Evolutionary conservation across 35 echinoderm and acorn worm genomes (phyloP).

Genomic region (Heliocidaris erythrogramma): DNA sequence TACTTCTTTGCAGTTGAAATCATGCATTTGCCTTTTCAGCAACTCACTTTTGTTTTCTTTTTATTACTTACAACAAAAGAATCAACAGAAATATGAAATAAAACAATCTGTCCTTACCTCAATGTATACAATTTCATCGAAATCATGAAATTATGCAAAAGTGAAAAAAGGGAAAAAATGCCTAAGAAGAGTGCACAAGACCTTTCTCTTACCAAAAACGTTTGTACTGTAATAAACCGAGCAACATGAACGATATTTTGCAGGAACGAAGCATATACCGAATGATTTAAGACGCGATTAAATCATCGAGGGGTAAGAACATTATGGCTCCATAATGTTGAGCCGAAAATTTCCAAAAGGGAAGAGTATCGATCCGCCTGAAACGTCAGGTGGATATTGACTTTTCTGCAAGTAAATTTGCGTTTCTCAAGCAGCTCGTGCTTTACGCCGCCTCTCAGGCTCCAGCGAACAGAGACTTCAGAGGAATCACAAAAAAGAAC

Average conservation of each 20-base stretch:
- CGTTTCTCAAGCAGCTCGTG: constrained; percentile 3
- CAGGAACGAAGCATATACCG: neutral
- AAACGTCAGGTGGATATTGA: constrained; percentile 40
- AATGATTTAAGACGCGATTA: neutral
- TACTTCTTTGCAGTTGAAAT: too few species aligned
- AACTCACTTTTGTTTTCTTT: too few species aligned
- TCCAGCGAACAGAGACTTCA: neutral
- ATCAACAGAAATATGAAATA: too few species aligned
- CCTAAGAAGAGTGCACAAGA: too few species aligned
- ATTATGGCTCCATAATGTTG: neutral
- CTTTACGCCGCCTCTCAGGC: neutral
- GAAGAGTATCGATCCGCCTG: neutral
- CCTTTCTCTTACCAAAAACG: too few species aligned
- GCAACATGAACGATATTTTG: neutral
- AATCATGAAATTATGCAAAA: too few species aligned
- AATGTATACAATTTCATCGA: too few species aligned
- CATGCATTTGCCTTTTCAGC: too few species aligned
- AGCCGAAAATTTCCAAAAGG: neutral
- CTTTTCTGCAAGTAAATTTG: constrained; percentile 6
- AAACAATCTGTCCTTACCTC: too few species aligned
- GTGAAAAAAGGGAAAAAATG: too few species aligned
- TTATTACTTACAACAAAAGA: too few species aligned
- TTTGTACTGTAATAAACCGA: too few species aligned
- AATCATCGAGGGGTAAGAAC: neutral
- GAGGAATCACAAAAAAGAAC: neutral